Evolutionary conservation across 2,113 vertebrate genomes (phyloP).

Genomic region (Myxocyprinus asiaticus): DNA sequence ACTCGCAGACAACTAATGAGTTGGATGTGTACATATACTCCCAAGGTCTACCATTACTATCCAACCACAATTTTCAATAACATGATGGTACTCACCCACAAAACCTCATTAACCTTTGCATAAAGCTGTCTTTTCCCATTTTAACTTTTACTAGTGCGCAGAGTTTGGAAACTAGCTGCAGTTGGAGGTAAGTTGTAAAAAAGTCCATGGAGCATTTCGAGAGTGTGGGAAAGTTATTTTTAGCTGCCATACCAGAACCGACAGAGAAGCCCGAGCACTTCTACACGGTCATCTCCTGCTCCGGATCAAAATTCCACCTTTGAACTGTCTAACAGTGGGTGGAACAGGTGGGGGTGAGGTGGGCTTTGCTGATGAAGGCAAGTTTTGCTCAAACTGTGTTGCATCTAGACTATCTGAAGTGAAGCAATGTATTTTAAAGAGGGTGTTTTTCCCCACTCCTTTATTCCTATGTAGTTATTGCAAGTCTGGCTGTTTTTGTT

Average conservation of each 20-base stretch:
- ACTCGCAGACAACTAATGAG: neutral
- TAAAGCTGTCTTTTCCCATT: neutral
- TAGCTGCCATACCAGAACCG: conserved; percentile 71
- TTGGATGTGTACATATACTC: neutral
- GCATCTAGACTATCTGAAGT: neutral
- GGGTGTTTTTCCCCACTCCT: too few relatives aligned
- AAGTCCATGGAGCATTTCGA: conserved; percentile 44
- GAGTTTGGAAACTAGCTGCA: conserved; percentile 6
- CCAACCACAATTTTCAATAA: neutral
- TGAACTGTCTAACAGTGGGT: conserved; percentile 64
- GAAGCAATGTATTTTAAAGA: too few relatives aligned
- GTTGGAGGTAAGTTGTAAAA: neutral
- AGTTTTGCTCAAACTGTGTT: neutral
- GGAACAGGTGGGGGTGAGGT: conserved; percentile 52
- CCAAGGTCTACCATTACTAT: neutral
- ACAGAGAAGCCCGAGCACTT: conserved; percentile 58
- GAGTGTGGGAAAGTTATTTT: conserved; percentile 82
- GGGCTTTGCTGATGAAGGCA: conserved; percentile 28
- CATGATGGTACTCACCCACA: neutral
- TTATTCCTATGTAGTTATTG: neutral
- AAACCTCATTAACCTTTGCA: neutral
- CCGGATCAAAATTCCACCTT: conserved; percentile 81
- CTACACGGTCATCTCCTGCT: conserved; percentile 72
- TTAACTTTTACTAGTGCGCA: neutral
- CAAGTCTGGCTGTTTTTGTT: neutral